Conservation (phyloP, 2,113 vertebrate genomes). For the Rousettus leschenaultii region DNA sequence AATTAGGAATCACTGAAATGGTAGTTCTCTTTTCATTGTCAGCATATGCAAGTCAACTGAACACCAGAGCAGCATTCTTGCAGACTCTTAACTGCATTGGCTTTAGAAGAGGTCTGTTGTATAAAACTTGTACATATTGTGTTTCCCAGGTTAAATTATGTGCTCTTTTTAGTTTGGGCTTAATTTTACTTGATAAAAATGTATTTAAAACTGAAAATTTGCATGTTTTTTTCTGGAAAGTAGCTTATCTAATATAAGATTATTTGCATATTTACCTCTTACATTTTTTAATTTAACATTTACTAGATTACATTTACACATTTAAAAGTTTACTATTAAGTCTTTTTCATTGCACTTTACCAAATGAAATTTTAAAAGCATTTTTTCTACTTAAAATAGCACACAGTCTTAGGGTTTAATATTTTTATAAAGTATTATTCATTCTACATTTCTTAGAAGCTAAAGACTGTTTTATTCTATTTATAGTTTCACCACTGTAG, state of each 20-base stretch:
- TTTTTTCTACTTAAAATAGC: constrained; percentile 9
- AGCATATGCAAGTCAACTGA: neutral
- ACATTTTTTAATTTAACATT: neutral
- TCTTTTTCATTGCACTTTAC: neutral
- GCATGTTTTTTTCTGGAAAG: neutral
- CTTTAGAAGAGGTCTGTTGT: neutral
- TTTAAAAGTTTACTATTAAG: neutral
- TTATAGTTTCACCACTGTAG: neutral
- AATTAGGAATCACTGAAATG: neutral
- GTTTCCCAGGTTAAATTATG: constrained; percentile 7
- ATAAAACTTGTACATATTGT: neutral
- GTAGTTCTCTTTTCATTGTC: neutral
- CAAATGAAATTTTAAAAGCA: constrained; percentile 13
- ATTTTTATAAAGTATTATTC: neutral
- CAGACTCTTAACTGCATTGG: neutral
- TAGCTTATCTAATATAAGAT: neutral
- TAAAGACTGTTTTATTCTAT: neutral
- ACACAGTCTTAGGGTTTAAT: neutral
- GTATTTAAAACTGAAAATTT: constrained; percentile 19
- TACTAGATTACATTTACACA: neutral
- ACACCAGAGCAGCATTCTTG: neutral
- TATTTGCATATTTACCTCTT: constrained; percentile 2
- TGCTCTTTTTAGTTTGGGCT: neutral
- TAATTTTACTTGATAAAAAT: constrained; percentile 16
- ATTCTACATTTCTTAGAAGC: constrained; percentile 26